phyloP scores from a whole-genome alignment of 2,888 invertebrate genomes.

The Drosophila stalkeri region DNA sequence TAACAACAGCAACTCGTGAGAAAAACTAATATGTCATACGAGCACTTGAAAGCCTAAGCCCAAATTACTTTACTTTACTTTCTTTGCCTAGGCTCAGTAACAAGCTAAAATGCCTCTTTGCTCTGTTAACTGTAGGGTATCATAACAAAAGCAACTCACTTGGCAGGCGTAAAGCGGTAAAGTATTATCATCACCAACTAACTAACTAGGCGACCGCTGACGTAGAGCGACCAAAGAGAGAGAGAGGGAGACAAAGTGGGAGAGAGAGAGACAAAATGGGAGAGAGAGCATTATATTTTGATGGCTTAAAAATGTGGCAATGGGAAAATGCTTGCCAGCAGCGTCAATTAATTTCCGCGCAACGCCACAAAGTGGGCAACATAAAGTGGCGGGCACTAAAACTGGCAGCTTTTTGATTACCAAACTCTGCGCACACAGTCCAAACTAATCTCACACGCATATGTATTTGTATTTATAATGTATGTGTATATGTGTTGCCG shows the following conservation, averaged over 20 bases:
- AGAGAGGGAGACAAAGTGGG: not conserved
- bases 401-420: conserved; percentile 44
- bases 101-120: not conserved
- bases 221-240: not conserved
- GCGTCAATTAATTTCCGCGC: conserved; percentile 46
- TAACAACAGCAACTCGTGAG: not conserved
- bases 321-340: conserved; percentile 27
- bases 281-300: conserved; percentile 15
- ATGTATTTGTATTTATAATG: conserved; percentile 37
- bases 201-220: conserved; percentile 8
- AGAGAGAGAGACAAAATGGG: not conserved
- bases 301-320: conserved; percentile 48
- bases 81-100: not conserved
- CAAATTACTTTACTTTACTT: not conserved
- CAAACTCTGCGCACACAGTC: conserved; percentile 12
- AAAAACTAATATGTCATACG: not conserved
- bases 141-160: conserved; percentile 18
- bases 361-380: conserved; percentile 37
- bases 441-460: conserved; percentile 44
- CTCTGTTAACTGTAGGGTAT: conserved; percentile 23
- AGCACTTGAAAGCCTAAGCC: not conserved
- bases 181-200: conserved; percentile 25
- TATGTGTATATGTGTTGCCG: conserved; percentile 2
- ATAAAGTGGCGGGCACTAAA: conserved; percentile 58
- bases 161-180: conserved; percentile 31